Conservation (phyloP, 2,113 vertebrate genomes). For the Chitala chitala region DNA sequence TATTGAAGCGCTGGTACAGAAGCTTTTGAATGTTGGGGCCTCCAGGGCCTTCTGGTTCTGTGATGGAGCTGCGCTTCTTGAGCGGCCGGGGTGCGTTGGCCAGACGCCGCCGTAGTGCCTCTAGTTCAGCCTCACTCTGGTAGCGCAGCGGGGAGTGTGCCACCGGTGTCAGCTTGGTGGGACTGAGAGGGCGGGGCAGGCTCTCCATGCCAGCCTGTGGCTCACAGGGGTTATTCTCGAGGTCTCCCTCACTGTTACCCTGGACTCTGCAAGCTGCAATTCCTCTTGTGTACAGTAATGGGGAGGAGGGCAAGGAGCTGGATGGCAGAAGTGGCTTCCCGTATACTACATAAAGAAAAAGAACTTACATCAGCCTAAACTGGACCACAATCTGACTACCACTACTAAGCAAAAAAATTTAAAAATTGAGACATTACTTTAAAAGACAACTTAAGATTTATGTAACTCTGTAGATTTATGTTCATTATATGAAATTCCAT, state of each 20-base stretch:
- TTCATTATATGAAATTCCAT: too few species aligned
- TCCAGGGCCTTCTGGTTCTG: constrained; percentile 89
- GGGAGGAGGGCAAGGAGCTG: constrained; percentile 68
- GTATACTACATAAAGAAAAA: constrained; percentile 63
- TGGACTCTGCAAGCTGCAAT: constrained; percentile 27
- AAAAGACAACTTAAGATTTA: too few species aligned
- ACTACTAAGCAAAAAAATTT: too few species aligned
- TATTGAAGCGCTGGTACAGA: constrained; percentile 95
- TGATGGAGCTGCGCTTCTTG: constrained; percentile 97
- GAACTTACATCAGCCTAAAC: too few species aligned
- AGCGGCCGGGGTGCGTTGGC: constrained; percentile 88
- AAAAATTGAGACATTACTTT: too few species aligned
- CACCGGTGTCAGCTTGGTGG: constrained; percentile 94
- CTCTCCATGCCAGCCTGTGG: constrained; percentile 77
- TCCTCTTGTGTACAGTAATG: constrained; percentile 61
- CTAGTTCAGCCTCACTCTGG: constrained; percentile 91
- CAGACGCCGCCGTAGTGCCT: constrained; percentile 85
- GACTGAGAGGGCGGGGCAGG: constrained; percentile 92
- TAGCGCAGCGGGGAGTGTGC: constrained; percentile 94
- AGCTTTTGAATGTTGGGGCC: constrained; percentile 97
- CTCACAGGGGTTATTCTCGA: constrained; percentile 43
- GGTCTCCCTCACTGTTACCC: constrained; percentile 23
- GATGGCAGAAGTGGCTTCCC: constrained; percentile 74
- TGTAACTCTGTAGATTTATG: too few species aligned
- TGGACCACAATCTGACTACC: too few species aligned